A percentile compares a stretch with the other conserved stretches of the same genome.
These are phyloP conservation scores for Octodonta nipae DNA, from an alignment of 2,888 invertebrate species.

Conservation along the genomic window DNA sequence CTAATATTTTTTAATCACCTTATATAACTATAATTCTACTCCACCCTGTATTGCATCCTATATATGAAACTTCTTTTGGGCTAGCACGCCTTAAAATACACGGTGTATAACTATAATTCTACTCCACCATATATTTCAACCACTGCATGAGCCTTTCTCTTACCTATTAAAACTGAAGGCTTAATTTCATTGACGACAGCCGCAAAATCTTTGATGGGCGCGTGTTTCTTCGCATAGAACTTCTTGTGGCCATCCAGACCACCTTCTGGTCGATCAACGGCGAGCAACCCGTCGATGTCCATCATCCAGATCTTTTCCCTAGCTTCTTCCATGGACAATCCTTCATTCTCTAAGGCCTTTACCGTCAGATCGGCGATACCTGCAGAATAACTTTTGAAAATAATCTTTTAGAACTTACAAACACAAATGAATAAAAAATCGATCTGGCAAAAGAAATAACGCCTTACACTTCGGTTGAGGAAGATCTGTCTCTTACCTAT, in stretches of 20 bases:
- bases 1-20: too few species aligned
- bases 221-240: slow-evolving; percentile 63
- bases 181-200: slow-evolving; percentile 71
- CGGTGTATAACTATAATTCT: too few species aligned
- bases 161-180: slow-evolving; percentile 80
- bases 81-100: too few species aligned
- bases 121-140: too few species aligned
- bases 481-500: slow-evolving; percentile 17
- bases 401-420: neutral
- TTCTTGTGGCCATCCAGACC: slow-evolving; percentile 56
- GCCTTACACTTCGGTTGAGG: neutral
- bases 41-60: too few species aligned
- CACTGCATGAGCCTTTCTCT: too few species aligned
- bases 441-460: neutral
- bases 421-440: neutral
- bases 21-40: too few species aligned
- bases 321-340: slow-evolving; percentile 53
- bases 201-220: slow-evolving; percentile 62
- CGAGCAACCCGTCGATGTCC: slow-evolving; percentile 82
- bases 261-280: slow-evolving; percentile 51
- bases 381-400: neutral
- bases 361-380: slow-evolving; percentile 65
- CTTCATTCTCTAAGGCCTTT: slow-evolving; percentile 52
- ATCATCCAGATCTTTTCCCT: slow-evolving; percentile 86
- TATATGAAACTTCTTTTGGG: too few species aligned